Evolutionary conservation across 2,888 invertebrate species (phyloP), one percentile per base, ranked within the genome.

Genomic region (Abrostola triplasia): DNA sequence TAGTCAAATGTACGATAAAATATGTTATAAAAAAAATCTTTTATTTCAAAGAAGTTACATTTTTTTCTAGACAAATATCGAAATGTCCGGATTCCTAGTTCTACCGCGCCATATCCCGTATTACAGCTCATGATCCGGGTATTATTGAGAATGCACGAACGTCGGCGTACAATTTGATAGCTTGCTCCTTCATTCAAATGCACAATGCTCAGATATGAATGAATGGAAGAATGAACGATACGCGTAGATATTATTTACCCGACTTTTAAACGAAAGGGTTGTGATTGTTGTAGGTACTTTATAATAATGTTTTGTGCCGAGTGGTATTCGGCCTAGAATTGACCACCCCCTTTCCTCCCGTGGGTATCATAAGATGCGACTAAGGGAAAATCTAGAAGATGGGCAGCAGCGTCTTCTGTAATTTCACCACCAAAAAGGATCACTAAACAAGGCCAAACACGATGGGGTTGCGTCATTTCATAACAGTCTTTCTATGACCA

Each of bases 101-200:
- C 2, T 0, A 41, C 86, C 4, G 84, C 80, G 57, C 76, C 92
- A 86, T 86, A 88, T 88, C 86, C 77, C 64, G 76, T 86, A 87
- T 76, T 79, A 81, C 78, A 67, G 61, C 81, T 88, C 89, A 84
- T 91, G 90, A 92, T 91, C 92, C 88, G 75, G 76, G 75, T 78
- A 89, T 92, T 92, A 92, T 90, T 91, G 89, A 85, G 85, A 89
- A 84, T 88, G 90, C 87, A 86, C 83, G 87, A 86, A 82, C 83
- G 87, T 54, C 51, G 60, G 64, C 82, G 77, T 78, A 84, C 84
- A 82, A 79, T 79, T 74, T 80, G 80, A 82, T 79, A 73, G 76
- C 74, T 57, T 9, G 48, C 63, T 51, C 56, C 64, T 67, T 59
- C 67, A 77, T 78, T 76, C 67, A 67, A 48, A 35, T 40, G 24